Evolutionary conservation across 2,113 vertebrate genomes (phyloP), one percentile per base, ranked within the genome.

Genomic region (Diglossa brunneiventris): DNA sequence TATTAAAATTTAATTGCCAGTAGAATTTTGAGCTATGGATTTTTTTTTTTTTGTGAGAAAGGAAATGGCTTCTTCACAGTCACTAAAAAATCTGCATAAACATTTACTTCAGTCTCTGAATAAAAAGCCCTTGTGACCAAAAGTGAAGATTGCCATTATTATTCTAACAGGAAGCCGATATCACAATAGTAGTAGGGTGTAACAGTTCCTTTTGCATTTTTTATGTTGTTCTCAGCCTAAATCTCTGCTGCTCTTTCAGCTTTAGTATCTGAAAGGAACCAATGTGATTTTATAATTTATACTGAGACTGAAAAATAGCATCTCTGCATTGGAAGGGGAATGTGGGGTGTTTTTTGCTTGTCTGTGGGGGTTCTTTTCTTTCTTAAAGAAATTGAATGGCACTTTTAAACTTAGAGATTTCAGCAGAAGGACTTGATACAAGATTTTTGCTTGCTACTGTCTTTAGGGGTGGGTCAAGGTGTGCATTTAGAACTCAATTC

Each of bases 111-210:
- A 79, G 26, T 33, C n/a, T 70, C 62, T 86, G 89, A 91, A 95
- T 87, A 95, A 95, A 94, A 92, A 64, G 21, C 64, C 42, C 44
- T 81, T 82, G 69, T 96, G 87, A 94, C 93, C 53, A 83, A 58
- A 64, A 87, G 68, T 85, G 67, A 87, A 97, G 94, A 95, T 87
- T 95, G 90, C 75, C 73, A 50, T 90, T 96, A 93, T 91, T 96
- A 94, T 96, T 96, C 85, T 94, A 96, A 97, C 98, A 99, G 98
- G 98, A 99, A 98, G 95, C 90, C 93, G 86, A 75, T 95, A 93
- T 96, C 97, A 98, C 98, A 98, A 98, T 98, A 97, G 97, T 97
- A 95, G 92, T 97, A 97, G 98, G 98, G 98, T 98, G 98, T 98
- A 98, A 95, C 98, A 95, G 97, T 98, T 98, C 98, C 98, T 98